phyloP scores from a whole-genome alignment of 1,140 invertebrate species.

The Ostrea denselamellosa region DNA sequence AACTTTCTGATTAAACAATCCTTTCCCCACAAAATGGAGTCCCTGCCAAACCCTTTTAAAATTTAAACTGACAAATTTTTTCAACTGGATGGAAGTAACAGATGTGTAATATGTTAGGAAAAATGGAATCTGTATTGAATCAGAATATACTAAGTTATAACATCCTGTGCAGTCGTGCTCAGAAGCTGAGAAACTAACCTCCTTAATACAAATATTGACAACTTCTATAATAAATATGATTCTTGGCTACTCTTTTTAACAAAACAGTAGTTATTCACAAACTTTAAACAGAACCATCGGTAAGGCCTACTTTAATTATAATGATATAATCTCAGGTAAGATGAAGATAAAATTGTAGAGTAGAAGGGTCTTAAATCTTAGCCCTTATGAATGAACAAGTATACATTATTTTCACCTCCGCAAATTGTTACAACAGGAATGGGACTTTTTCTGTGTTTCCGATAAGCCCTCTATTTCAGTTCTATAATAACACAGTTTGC shows the following conservation, averaged over 20 bases:
- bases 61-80: too few relatives aligned
- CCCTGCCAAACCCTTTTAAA: too few relatives aligned
- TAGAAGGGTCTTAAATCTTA: not conserved
- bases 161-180: too few relatives aligned
- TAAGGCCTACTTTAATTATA: not conserved
- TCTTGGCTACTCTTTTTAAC: not conserved
- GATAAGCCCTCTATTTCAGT: conserved; percentile 15
- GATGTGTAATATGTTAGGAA: too few relatives aligned
- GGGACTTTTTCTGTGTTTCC: not conserved
- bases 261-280: not conserved
- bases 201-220: too few relatives aligned
- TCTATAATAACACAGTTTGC: not conserved
- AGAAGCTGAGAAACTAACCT: too few relatives aligned
- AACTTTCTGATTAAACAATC: too few relatives aligned
- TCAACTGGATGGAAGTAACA: too few relatives aligned
- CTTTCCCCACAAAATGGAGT: too few relatives aligned
- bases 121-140: too few relatives aligned
- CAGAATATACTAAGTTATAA: too few relatives aligned
- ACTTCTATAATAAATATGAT: not conserved
- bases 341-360: not conserved
- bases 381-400: not conserved
- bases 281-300: not conserved
- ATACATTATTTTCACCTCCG: not conserved
- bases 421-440: not conserved
- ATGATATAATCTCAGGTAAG: not conserved